A percentile compares a stretch with the other conserved stretches of the same genome.
Evolutionary conservation across 2,888 invertebrate species (phyloP).

Genomic region (Drosophila planitibia): DNA sequence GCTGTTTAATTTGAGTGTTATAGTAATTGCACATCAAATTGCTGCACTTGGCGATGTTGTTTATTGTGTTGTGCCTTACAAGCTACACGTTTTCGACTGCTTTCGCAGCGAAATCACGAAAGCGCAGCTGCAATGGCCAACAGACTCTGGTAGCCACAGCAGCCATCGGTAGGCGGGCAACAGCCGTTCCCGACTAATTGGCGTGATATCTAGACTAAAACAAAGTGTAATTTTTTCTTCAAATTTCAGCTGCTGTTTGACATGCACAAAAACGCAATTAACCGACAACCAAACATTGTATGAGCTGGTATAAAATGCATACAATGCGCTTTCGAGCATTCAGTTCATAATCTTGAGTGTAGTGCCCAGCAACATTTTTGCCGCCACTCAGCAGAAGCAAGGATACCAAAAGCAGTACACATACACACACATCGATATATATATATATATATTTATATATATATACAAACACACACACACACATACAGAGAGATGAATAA

Average conservation of each 20-base stretch:
- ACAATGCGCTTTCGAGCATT: constrained; percentile 69
- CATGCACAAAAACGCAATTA: constrained; percentile 73
- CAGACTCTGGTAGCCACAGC: constrained; percentile 20
- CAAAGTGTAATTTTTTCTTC: constrained; percentile 62
- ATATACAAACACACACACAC: constrained; percentile 15
- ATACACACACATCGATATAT: not conserved
- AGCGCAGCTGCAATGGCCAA: constrained; percentile 71
- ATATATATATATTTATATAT: not conserved
- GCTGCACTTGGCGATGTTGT: constrained; percentile 36
- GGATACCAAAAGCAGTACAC: constrained; percentile 32
- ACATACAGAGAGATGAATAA: constrained; percentile 70
- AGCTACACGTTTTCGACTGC: constrained; percentile 51
- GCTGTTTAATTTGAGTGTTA: constrained; percentile 49
- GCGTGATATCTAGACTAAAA: constrained; percentile 83
- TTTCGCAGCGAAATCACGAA: constrained; percentile 76
- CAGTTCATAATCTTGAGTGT: constrained; percentile 76
- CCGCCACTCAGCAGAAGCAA: constrained; percentile 42
- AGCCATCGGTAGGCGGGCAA: constrained; percentile 14
- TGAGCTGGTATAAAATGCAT: constrained; percentile 82
- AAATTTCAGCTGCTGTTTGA: constrained; percentile 63
- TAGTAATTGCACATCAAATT: constrained; percentile 65
- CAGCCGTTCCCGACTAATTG: constrained; percentile 65
- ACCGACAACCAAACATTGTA: constrained; percentile 40
- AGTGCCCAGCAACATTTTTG: constrained; percentile 52
- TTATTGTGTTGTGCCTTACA: constrained; percentile 15